Conservation (phyloP, 2,113 vertebrate species). For the Turdus rufiventris region DNA sequence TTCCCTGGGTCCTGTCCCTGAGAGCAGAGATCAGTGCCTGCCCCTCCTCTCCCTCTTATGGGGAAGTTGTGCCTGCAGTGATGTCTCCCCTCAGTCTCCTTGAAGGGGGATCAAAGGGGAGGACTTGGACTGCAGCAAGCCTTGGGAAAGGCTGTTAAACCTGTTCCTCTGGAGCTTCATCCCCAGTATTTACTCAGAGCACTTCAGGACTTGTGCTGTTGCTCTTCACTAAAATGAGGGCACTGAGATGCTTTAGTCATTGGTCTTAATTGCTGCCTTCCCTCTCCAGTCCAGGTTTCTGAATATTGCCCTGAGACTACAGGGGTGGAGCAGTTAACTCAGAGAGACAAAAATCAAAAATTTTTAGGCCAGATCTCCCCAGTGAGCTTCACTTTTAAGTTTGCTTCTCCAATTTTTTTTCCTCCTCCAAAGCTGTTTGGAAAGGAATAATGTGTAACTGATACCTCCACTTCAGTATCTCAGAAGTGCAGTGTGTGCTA, state of each 20-base stretch:
- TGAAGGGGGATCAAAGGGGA: background rate
- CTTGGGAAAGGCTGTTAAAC: background rate
- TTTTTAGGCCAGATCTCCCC: conserved; percentile 8
- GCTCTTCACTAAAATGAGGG: background rate
- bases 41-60: background rate
- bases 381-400: background rate
- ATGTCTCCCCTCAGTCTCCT: background rate
- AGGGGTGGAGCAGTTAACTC: background rate
- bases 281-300: background rate
- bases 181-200: accelerated
- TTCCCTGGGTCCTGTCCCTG: background rate
- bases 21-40: background rate
- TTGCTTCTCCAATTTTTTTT: background rate
- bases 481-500: background rate
- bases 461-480: background rate
- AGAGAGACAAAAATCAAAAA: background rate
- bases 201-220: background rate
- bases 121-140: background rate
- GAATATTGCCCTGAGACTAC: background rate
- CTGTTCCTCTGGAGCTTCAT: background rate
- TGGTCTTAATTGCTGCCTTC: background rate
- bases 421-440: background rate
- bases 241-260: background rate
- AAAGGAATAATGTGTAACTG: background rate
- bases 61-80: background rate